Conservation (phyloP, 2,888 invertebrate species). For the Drosophila kuntzei region DNA sequence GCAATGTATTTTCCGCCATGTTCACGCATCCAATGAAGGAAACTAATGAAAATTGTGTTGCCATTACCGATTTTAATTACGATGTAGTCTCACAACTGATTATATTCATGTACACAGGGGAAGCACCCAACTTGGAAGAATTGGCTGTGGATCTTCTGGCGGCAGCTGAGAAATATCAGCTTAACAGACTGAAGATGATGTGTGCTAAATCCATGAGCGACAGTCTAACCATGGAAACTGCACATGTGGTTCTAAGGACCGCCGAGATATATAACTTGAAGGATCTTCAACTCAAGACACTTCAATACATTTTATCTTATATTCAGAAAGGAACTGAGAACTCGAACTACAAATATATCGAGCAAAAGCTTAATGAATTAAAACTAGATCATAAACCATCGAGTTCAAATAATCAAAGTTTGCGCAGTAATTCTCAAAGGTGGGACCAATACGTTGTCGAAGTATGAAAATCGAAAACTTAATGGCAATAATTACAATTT, state of each 20-base stretch:
- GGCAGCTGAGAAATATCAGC: conserved; percentile 98
- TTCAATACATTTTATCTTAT: background rate
- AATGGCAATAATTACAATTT: no score
- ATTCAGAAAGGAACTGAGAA: background rate
- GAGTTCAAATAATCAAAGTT: background rate
- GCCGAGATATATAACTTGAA: background rate
- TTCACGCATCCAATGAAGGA: conserved; percentile 99
- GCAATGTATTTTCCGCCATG: conserved; percentile 99
- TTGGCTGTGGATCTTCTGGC: conserved; percentile 99
- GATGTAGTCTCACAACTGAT: conserved; percentile 98
- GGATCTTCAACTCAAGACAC: background rate
- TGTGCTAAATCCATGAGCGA: conserved; percentile 98
- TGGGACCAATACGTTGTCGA: no score
- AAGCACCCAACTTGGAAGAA: conserved; percentile 96
- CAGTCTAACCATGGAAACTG: conserved; percentile 96
- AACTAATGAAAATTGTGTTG: conserved; percentile 96
- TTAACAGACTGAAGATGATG: conserved; percentile 99
- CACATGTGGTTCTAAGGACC: conserved; percentile 86
- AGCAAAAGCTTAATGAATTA: background rate
- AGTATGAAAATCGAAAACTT: no score
- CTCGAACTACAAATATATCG: background rate
- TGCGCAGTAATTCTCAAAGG: no score
- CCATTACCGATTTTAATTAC: conserved; percentile 98
- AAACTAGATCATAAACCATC: background rate
- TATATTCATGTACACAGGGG: conserved; percentile 98